Evolutionary conservation across 1,140 invertebrate genomes (phyloP).

Genomic region (Medauroidea extradentata): DNA sequence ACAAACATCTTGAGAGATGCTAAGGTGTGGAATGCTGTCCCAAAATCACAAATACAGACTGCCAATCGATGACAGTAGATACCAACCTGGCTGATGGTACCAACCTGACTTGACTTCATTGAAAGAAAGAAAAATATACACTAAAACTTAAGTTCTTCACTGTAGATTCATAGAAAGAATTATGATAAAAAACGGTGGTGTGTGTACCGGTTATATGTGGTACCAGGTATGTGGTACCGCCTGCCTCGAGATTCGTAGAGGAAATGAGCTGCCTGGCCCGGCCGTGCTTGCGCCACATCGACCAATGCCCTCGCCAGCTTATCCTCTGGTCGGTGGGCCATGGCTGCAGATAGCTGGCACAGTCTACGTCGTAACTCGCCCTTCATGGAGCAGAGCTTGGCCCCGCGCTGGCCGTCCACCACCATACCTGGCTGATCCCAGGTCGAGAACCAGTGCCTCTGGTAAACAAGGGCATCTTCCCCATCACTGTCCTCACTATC

Average conservation of each 20-base stretch:
- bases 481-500: constrained; percentile 18
- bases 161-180: too few species aligned
- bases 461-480: constrained; percentile 22
- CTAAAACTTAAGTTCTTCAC: too few species aligned
- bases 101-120: too few species aligned
- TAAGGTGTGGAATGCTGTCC: too few species aligned
- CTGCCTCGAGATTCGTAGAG: not conserved
- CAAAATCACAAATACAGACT: too few species aligned
- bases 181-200: too few species aligned
- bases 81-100: too few species aligned
- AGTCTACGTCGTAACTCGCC: constrained; percentile 8
- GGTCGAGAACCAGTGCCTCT: constrained; percentile 26
- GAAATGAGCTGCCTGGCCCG: constrained; percentile 3
- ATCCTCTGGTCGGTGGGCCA: constrained; percentile 32
- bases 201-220: too few species aligned
- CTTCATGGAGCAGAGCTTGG: not conserved
- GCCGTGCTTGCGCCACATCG: constrained; percentile 1
- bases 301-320: constrained; percentile 23
- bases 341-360: constrained; percentile 33
- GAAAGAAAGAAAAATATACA: too few species aligned
- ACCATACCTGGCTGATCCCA: constrained; percentile 8
- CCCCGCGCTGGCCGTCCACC: constrained; percentile 1
- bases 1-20: too few species aligned
- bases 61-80: too few species aligned
- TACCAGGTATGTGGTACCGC: not conserved